phyloP scores from a whole-genome alignment of 2,797 vertebrate species.

The Dendrocincla tyrannina region DNA sequence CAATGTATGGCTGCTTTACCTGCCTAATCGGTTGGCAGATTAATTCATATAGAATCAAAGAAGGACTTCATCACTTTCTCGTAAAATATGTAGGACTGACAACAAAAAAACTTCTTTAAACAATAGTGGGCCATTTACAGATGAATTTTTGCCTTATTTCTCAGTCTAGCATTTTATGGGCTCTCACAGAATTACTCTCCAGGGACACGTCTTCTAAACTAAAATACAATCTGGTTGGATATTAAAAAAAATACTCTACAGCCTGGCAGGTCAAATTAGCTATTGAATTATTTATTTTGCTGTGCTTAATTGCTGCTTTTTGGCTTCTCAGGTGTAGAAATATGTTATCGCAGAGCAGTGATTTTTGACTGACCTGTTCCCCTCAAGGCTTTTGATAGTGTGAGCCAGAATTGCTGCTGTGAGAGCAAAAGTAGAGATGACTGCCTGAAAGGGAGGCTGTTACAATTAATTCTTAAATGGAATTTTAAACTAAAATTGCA shows the following conservation, averaged over 20 bases:
- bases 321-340: slow-evolving; percentile 39
- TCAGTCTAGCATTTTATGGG: not conserved
- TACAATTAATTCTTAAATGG: not conserved
- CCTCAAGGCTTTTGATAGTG: not conserved
- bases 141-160: not conserved
- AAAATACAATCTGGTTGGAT: slow-evolving; percentile 37
- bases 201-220: slow-evolving; percentile 35
- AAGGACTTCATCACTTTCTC: not conserved
- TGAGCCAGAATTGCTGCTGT: not conserved
- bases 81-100: slow-evolving; percentile 21
- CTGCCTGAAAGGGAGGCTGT: not conserved
- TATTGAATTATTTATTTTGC: slow-evolving; percentile 69
- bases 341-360: slow-evolving; percentile 2
- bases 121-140: not conserved
- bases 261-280: slow-evolving; percentile 53
- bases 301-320: slow-evolving; percentile 62
- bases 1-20: slow-evolving; percentile 25
- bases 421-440: not conserved
- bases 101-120: not conserved
- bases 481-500: not conserved
- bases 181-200: slow-evolving; percentile 20
- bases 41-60: slow-evolving; percentile 37
- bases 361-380: slow-evolving; percentile 25
- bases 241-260: slow-evolving; percentile 39
- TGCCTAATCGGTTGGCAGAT: slow-evolving; percentile 30